Percentiles rank a stretch among this genome's conserved stretches.
phyloP scores from a whole-genome alignment of 64 coral and sea anemone species.

The Trachythela sp. region DNA sequence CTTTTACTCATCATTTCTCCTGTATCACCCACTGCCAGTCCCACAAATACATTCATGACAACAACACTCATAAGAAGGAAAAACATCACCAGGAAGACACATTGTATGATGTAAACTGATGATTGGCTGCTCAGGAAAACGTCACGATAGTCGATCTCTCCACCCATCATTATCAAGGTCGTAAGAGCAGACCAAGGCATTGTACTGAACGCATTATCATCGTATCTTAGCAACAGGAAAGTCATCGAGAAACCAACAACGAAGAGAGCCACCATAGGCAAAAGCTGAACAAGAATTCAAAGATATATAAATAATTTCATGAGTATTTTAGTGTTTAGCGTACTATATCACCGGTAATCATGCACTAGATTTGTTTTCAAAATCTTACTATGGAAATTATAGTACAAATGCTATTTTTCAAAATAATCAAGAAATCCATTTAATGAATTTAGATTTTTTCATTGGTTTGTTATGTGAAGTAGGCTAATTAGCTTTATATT shows the following conservation, averaged over 20 bases:
- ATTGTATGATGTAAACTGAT: not conserved
- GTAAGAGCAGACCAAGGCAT: not conserved
- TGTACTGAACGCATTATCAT: not conserved
- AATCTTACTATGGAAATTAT: too few species aligned
- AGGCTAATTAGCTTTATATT: too few species aligned
- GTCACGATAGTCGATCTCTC: not conserved
- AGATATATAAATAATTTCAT: too few species aligned
- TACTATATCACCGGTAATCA: too few species aligned
- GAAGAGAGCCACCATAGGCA: not conserved
- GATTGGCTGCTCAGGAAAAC: not conserved
- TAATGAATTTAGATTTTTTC: too few species aligned
- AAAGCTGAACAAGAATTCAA: not conserved
- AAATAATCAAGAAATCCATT: too few species aligned
- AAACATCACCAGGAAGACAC: not conserved
- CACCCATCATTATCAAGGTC: not conserved
- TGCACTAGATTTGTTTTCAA: too few species aligned
- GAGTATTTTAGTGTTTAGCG: too few species aligned
- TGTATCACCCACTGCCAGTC: not conserved
- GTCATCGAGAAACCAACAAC: not conserved
- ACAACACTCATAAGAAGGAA: not conserved
- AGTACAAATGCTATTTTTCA: too few species aligned
- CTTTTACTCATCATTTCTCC: conserved; percentile 3
- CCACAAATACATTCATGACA: not conserved
- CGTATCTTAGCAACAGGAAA: not conserved
- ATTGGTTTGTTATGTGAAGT: too few species aligned